phyloP scores from a whole-genome alignment of 2,888 invertebrate species.

The Acronicta aceris region DNA sequence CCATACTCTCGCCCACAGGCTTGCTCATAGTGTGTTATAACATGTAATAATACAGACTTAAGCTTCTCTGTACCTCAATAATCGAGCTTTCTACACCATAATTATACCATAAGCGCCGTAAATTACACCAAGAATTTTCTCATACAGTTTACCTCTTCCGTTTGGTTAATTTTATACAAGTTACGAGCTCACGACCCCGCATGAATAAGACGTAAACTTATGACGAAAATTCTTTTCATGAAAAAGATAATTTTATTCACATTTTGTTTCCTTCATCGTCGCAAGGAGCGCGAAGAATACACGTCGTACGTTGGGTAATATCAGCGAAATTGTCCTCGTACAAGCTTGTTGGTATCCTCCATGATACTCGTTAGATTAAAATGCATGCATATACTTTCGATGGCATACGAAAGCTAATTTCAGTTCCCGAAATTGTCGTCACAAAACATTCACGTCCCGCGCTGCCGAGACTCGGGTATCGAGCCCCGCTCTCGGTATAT shows the following conservation, averaged over 20 bases:
- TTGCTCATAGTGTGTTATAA: constrained; percentile 52
- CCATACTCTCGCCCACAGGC: constrained; percentile 29
- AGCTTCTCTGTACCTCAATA: constrained; percentile 51
- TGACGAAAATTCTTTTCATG: constrained; percentile 46
- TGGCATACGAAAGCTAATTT: constrained; percentile 56
- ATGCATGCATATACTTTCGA: constrained; percentile 40
- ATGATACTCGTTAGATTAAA: constrained; percentile 54
- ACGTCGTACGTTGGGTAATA: constrained; percentile 42
- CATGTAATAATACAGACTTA: constrained; percentile 53
- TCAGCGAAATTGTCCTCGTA: constrained; percentile 40
- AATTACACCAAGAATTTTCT: constrained; percentile 63
- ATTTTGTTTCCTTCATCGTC: constrained; percentile 42
- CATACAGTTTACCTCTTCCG: constrained; percentile 54
- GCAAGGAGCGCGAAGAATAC: constrained; percentile 16
- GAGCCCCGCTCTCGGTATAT: constrained; percentile 45
- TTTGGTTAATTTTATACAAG: constrained; percentile 52
- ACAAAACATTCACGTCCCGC: constrained; percentile 52
- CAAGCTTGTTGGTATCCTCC: constrained; percentile 23
- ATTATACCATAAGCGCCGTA: constrained; percentile 57
- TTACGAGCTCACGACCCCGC: constrained; percentile 36
- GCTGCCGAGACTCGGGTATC: constrained; percentile 30
- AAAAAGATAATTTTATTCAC: constrained; percentile 44
- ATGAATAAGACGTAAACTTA: constrained; percentile 35
- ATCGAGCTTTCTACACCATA: constrained; percentile 52
- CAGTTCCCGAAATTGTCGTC: constrained; percentile 48